Base-by-base conservation (phyloP, 1,140 invertebrate species). In the Paraescarpia echinospica region DNA sequence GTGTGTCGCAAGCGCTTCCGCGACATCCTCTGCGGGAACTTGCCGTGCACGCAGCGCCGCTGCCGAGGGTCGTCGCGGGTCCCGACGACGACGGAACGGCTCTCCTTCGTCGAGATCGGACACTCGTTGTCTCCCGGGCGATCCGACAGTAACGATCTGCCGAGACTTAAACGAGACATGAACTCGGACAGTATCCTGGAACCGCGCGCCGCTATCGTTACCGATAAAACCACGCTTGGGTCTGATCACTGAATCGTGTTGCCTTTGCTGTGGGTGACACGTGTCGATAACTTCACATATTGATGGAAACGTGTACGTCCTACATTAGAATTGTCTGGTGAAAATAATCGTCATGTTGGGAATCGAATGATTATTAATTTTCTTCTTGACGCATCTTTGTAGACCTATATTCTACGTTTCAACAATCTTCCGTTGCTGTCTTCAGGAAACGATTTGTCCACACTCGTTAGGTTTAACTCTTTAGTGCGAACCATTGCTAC, bases 1-100 rank as follows among this genome's bases (percentile, higher is more conserved):
- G 92, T 91, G 34, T 91, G 90, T 34, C 92, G 92, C 9, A 92
- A 93, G 77, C 89, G 92, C 27, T 93, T 93, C 90, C 35, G 93
- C n/a, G 33, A 91, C 35, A 93, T 93, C 9, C 89, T 93, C 77
- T 89, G 90, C 9, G 33, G 77, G 22, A 27, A 51, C 35, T 34
- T 33, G 9, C 34, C 33, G 91, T 90, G 33, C 89, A 22, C 89
- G 27, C 48, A 35, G 18, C 34, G 91, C 22, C 33, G 34, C 8
- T 48, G 91, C 22, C 91, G 91, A 1, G 48, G 48, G 18, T 91
- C 91, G 18, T 35, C 91, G 18, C 34, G 91, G n/a, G 33, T 2
- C 41, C 35, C 91, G 34, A 77, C 59, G 14, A 35, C 91, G 12
- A 91, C 91, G 6, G 91, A 91, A 34, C 34, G 35, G 1, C 48